A percentile compares a stretch with the other conserved stretches of the same genome.
Conservation (phyloP, 2,797 vertebrate species). For the Eremophila alpestris region DNA sequence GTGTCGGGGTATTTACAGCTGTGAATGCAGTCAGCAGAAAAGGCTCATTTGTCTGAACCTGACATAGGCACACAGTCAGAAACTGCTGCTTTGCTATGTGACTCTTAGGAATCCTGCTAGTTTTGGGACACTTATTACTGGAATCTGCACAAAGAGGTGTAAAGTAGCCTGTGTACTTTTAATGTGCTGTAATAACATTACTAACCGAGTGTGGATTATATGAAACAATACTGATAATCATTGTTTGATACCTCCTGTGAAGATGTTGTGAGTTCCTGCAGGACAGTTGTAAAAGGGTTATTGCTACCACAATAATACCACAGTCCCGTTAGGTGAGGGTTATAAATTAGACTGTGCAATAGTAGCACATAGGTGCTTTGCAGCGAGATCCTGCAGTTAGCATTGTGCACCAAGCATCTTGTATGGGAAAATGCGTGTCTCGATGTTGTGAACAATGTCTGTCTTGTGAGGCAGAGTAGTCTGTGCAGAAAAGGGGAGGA, state of each 20-base stretch:
- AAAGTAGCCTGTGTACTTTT: not conserved
- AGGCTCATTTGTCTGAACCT: not conserved
- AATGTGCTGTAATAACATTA: not conserved
- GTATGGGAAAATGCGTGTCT: not conserved
- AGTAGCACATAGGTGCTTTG: not conserved
- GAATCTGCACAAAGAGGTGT: not conserved
- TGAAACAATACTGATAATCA: fast-evolving
- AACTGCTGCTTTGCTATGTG: not conserved
- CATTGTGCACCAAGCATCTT: not conserved
- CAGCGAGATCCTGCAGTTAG: not conserved
- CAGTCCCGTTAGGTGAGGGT: not conserved
- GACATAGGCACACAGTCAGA: not conserved
- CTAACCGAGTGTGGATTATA: not conserved
- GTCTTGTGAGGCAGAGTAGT: not conserved
- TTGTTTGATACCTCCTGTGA: not conserved
- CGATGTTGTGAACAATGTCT: not conserved
- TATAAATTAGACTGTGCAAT: not conserved
- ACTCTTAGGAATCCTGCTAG: not conserved
- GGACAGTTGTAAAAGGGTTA: not conserved
- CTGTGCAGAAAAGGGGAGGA: not conserved
- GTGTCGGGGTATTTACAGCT: not conserved
- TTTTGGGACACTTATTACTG: not conserved
- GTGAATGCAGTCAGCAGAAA: not conserved
- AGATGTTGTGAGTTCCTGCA: not conserved
- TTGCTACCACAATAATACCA: no score